Conservation (phyloP, 2,888 invertebrate genomes). For the Tipula lateralis region DNA sequence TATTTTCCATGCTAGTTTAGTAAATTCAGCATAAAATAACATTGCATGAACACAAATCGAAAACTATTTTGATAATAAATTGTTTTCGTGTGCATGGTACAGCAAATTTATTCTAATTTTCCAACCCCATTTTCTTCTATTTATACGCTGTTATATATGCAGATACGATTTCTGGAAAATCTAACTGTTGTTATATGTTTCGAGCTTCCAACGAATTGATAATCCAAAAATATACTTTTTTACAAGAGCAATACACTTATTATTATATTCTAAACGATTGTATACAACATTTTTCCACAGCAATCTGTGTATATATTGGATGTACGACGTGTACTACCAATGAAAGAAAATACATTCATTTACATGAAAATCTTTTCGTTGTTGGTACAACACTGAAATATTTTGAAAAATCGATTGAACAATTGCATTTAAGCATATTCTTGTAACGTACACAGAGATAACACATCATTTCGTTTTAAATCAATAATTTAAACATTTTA, state of each 20-base stretch:
- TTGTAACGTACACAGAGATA: not conserved
- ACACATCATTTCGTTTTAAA: no score
- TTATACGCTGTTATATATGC: not conserved
- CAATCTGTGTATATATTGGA: not conserved
- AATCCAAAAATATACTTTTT: not conserved
- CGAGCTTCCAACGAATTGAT: slow-evolving; percentile 4
- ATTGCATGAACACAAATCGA: not conserved
- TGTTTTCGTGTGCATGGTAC: not conserved
- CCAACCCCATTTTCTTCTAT: not conserved
- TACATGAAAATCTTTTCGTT: not conserved
- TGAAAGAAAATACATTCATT: not conserved
- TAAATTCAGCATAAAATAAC: not conserved
- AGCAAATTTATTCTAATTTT: slow-evolving; percentile 11
- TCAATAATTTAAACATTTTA: no score
- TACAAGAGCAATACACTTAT: not conserved
- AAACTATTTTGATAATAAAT: not conserved
- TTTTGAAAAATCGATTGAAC: not conserved
- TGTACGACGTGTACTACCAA: not conserved
- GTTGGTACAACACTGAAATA: not conserved
- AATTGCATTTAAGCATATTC: not conserved
- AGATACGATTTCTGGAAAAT: not conserved
- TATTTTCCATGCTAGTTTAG: not conserved
- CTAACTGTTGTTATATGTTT: not conserved
- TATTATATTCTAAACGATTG: slow-evolving; percentile 11
- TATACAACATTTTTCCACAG: not conserved